Conservation (phyloP, 2,797 vertebrate genomes). For the Cercopithecus hamlyni region DNA sequence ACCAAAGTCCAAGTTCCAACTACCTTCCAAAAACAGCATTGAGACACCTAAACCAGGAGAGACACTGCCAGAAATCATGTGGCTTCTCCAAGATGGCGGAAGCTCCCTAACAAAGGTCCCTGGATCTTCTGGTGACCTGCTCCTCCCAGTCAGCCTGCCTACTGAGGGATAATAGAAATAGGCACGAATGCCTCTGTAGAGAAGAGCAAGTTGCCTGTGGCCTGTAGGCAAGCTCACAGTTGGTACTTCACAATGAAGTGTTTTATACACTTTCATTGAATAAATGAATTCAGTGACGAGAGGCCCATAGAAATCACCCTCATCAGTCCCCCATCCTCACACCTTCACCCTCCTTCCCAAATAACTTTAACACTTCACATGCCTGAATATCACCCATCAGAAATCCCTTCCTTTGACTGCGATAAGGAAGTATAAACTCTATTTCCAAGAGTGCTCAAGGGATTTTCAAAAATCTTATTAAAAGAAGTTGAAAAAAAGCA, state of each 20-base stretch:
- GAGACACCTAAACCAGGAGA: neutral
- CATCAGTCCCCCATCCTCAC: neutral
- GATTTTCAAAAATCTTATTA: neutral
- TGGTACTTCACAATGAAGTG: too few relatives aligned
- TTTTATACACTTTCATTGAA: neutral
- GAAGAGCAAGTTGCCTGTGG: neutral
- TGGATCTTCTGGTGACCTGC: neutral
- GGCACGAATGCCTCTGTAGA: neutral
- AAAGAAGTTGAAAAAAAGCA: neutral
- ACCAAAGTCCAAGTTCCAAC: neutral
- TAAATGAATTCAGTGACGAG: neutral
- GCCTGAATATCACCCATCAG: neutral
- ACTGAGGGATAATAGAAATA: neutral
- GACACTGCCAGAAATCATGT: neutral
- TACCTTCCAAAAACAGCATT: neutral
- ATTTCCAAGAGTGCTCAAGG: neutral
- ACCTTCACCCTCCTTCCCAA: neutral
- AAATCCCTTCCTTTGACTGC: neutral
- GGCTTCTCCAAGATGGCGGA: neutral
- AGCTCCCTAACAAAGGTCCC: neutral
- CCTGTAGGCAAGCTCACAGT: too few relatives aligned
- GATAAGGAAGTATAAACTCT: neutral
- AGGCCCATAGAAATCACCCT: neutral
- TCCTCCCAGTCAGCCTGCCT: neutral
- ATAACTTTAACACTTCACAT: neutral